Conservation (phyloP, 2,113 vertebrate species). For the Callipepla squamata region DNA sequence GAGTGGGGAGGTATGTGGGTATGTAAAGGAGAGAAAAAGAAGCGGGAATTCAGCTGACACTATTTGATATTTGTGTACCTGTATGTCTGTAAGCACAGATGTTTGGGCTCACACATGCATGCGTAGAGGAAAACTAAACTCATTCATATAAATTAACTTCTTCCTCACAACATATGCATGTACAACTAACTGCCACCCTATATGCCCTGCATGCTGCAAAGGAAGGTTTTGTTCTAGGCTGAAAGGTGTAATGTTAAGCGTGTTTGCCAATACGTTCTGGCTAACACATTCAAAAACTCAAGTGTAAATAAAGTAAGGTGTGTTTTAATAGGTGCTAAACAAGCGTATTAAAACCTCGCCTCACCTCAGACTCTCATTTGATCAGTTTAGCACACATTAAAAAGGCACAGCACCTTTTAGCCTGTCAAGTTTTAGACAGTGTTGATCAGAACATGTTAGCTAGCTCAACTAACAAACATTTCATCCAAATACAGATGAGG, state of each 20-base stretch:
- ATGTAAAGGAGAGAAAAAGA: background rate
- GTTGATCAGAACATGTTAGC: constrained; percentile 28
- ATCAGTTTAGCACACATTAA: constrained; percentile 43
- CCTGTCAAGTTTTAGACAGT: constrained; percentile 40
- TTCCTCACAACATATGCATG: background rate
- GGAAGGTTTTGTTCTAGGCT: background rate
- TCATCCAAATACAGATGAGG: background rate
- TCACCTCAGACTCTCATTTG: constrained; percentile 42
- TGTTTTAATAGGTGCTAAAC: constrained; percentile 63
- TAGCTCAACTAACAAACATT: constrained; percentile 19
- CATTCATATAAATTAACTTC: background rate
- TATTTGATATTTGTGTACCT: background rate
- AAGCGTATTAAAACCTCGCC: constrained; percentile 49
- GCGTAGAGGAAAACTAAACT: background rate
- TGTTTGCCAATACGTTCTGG: constrained; percentile 17
- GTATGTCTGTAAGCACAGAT: background rate
- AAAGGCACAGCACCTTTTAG: constrained; percentile 5
- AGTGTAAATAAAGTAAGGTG: constrained; percentile 38
- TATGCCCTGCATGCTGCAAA: background rate
- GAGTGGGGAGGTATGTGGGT: background rate
- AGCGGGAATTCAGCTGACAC: background rate
- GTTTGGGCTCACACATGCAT: no score
- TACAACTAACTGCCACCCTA: background rate
- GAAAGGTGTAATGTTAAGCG: constrained; percentile 33
- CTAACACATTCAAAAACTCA: constrained; percentile 10